phyloP scores from a whole-genome alignment of 2,888 invertebrate species.

The Cephus nigrinus region DNA sequence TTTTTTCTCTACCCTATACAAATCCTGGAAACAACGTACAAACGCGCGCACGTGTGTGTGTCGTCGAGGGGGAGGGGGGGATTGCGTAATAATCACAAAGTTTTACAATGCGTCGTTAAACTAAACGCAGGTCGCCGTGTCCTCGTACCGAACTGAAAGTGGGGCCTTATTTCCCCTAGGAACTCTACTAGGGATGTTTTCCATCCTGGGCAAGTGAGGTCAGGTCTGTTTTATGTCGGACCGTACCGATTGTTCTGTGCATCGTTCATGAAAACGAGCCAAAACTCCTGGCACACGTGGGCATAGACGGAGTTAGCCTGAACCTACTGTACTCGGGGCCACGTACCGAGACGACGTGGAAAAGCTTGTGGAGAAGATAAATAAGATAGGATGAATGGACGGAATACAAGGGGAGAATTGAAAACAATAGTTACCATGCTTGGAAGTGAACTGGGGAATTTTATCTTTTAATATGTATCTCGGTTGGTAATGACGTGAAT shows the following conservation, averaged over 20 bases:
- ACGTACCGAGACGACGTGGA: neutral
- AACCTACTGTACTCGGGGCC: neutral
- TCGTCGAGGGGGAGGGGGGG: too few relatives aligned
- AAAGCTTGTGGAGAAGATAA: neutral
- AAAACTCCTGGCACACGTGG: neutral
- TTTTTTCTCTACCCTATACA: neutral
- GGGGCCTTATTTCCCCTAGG: neutral
- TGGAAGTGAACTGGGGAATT: neutral
- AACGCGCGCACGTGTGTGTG: neutral
- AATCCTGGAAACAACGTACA: neutral
- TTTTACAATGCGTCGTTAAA: constrained; percentile 22
- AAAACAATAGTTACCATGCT: neutral
- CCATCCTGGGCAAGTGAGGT: neutral
- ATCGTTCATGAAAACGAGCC: neutral
- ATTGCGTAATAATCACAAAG: constrained; percentile 18
- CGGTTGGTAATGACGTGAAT: too few relatives aligned
- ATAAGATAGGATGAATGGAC: neutral
- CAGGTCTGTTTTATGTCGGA: neutral
- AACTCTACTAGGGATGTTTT: neutral
- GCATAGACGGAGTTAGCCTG: neutral
- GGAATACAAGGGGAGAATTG: neutral
- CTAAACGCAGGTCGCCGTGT: constrained; percentile 3
- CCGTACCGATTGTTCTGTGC: neutral
- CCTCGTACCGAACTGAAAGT: neutral
- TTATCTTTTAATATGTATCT: too few relatives aligned